phyloP scores from a whole-genome alignment of 2,888 invertebrate species.

The Yponomeuta cagnagella region DNA sequence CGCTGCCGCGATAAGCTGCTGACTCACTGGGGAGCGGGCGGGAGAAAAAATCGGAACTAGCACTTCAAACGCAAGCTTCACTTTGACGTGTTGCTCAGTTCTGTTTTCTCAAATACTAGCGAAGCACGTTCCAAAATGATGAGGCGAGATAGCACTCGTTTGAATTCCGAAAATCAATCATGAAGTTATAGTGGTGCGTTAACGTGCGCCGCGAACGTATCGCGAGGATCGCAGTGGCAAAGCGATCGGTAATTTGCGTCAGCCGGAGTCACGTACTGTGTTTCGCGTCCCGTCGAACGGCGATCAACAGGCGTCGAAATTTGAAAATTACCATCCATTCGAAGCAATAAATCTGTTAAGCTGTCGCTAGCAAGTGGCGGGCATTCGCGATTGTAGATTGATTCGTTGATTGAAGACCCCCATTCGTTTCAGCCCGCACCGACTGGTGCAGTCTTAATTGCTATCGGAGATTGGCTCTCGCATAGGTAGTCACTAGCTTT shows the following conservation, averaged over 20 bases:
- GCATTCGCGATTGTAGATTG: conserved; percentile 71
- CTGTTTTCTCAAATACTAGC: no score
- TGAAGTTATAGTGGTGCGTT: background rate
- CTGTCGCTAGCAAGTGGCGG: conserved; percentile 71
- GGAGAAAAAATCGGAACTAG: background rate
- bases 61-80: background rate
- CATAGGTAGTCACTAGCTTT: conserved; percentile 7
- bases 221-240: conserved; percentile 8
- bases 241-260: conserved; percentile 24
- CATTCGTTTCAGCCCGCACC: conserved; percentile 67
- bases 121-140: background rate
- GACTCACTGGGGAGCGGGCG: background rate
- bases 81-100: background rate
- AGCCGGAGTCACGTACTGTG: conserved; percentile 14
- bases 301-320: conserved; percentile 66
- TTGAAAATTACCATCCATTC: conserved; percentile 67
- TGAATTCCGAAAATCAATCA: background rate
- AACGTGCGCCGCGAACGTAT: conserved; percentile 4
- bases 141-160: background rate
- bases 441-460: conserved; percentile 66
- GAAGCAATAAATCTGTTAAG: conserved; percentile 68
- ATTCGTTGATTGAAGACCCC: conserved; percentile 74
- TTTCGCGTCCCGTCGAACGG: conserved; percentile 26
- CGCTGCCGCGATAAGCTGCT: conserved; percentile 17
- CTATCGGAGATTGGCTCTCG: conserved; percentile 57